These are phyloP conservation scores for Halesus radiatus DNA, from an alignment of 1,140 invertebrate species.

Conservation along the genomic window DNA sequence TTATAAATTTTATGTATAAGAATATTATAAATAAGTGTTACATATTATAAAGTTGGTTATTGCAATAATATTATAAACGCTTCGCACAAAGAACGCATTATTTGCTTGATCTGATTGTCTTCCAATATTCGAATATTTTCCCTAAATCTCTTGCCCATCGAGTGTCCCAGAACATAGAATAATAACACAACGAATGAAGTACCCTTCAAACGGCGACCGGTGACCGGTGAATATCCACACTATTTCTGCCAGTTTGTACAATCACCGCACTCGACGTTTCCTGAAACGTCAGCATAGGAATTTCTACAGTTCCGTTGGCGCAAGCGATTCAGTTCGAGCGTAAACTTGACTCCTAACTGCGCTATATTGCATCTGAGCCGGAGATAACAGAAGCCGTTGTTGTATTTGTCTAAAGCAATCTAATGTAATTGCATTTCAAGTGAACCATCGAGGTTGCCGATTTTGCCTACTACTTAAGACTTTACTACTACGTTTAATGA, in stretches of 20 bases:
- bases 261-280: slow-evolving; percentile 14
- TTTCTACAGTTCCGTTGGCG: no score
- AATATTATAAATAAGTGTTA: not conserved
- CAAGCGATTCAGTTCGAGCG: no score
- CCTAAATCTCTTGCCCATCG: not conserved
- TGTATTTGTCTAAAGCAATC: no score
- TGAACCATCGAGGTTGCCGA: no score
- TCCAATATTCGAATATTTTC: not conserved
- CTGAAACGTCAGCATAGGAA: not conserved
- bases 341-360: no score
- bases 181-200: not conserved
- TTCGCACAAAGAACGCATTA: not conserved
- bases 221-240: not conserved
- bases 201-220: not conserved
- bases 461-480: no score
- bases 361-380: no score
- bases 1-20: not conserved
- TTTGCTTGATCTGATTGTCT: not conserved
- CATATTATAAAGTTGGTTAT: not conserved
- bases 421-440: no score
- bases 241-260: not conserved
- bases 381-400: no score
- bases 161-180: not conserved
- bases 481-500: no score
- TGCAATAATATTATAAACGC: slow-evolving; percentile 5